Percentiles rank a stretch among this genome's conserved stretches.
Conservation (phyloP, 2,113 vertebrate genomes). For the Malurus melanocephalus region DNA sequence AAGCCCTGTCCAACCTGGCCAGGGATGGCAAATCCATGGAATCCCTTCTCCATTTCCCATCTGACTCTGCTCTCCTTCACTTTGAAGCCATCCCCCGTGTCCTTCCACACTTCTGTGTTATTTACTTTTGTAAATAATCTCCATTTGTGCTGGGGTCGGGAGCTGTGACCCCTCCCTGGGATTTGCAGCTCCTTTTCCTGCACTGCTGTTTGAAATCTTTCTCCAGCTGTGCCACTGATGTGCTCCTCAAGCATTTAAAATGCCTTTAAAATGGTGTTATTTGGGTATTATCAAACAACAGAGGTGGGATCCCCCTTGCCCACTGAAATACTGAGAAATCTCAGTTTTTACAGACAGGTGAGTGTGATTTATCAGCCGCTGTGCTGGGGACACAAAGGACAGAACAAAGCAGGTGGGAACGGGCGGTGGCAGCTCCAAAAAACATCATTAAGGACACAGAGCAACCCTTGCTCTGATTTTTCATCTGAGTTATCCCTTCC, state of each 20-base stretch:
- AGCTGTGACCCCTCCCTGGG: background rate
- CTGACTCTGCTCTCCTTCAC: background rate
- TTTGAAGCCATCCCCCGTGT: fast-evolving
- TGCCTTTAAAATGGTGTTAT: background rate
- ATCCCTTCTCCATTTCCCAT: background rate
- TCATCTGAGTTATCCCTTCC: background rate
- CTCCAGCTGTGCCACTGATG: fast-evolving
- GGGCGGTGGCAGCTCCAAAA: background rate
- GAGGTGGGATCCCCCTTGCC: background rate
- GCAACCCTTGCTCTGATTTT: background rate
- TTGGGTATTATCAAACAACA: background rate
- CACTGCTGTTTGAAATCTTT: fast-evolving
- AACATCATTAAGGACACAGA: background rate
- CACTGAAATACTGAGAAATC: background rate
- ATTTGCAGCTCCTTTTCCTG: background rate
- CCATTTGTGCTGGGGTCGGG: background rate
- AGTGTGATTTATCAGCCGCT: background rate
- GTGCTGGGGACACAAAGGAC: background rate
- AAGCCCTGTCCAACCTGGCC: background rate
- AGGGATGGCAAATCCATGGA: background rate
- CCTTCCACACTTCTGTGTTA: background rate
- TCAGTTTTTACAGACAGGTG: background rate
- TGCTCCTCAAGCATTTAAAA: background rate
- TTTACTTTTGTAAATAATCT: background rate
- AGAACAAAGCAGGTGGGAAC: background rate